Conservation (phyloP, 2,797 vertebrate species). For the Sebastes glaucus region DNA sequence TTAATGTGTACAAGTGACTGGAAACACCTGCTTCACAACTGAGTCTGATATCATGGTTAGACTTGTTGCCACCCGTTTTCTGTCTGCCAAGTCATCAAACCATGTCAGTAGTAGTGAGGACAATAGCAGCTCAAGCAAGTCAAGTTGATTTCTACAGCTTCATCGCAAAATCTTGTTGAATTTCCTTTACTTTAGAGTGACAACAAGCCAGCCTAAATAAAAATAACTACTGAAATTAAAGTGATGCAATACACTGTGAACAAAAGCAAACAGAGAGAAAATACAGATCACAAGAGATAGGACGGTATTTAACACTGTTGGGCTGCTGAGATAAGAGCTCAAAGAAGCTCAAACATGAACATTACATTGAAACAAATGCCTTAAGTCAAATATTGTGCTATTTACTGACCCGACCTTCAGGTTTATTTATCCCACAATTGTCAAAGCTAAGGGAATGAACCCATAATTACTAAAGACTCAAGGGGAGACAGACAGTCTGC, state of each 20-base stretch:
- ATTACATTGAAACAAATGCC: background rate
- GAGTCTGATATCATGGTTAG: slow-evolving; percentile 11
- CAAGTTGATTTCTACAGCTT: background rate
- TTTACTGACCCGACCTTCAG: background rate
- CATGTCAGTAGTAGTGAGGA: background rate
- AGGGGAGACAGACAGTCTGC: background rate
- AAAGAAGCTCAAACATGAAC: background rate
- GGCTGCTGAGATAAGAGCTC: background rate
- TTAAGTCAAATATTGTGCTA: background rate
- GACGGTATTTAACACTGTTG: background rate
- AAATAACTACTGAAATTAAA: background rate
- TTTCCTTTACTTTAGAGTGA: background rate
- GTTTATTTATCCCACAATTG: background rate
- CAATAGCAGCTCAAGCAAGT: background rate
- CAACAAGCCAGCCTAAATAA: background rate
- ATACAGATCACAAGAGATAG: background rate
- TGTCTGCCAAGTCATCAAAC: background rate
- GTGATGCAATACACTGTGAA: background rate
- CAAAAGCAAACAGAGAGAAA: slow-evolving; percentile 9
- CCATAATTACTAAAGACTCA: background rate
- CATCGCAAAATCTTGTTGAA: background rate
- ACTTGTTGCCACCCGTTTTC: background rate
- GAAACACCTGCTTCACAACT: slow-evolving; percentile 15
- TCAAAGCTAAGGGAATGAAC: background rate
- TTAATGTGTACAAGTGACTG: background rate